phyloP scores from a whole-genome alignment of 1,140 invertebrate genomes.

The Melanaphis sacchari region DNA sequence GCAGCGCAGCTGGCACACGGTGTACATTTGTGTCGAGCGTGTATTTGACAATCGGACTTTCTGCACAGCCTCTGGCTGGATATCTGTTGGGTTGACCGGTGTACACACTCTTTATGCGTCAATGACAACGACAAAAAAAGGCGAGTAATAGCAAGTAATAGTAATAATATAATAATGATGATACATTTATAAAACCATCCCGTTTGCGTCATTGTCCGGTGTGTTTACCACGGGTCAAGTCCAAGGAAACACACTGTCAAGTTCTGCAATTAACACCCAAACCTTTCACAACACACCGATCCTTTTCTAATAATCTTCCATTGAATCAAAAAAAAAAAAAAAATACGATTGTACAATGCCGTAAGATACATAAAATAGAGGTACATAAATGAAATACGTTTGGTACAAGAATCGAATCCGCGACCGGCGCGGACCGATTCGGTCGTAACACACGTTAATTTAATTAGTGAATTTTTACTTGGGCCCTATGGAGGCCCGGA shows the following conservation, averaged over 20 bases:
- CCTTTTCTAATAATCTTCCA: slow-evolving; percentile 17
- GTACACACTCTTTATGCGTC: not conserved
- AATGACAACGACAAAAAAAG: not conserved
- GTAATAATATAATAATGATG: too few species aligned
- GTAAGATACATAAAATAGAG: not conserved
- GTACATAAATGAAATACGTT: not conserved
- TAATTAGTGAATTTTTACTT: not conserved
- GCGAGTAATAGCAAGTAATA: not conserved
- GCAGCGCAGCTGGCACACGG: not conserved
- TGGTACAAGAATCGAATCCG: not conserved
- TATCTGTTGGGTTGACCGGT: not conserved
- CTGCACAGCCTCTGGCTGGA: not conserved
- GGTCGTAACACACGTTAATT: not conserved
- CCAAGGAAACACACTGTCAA: not conserved
- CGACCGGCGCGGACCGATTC: not conserved
- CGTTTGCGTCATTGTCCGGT: not conserved
- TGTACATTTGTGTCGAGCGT: not conserved
- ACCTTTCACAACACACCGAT: not conserved
- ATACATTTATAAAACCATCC: not conserved
- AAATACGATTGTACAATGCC: not conserved
- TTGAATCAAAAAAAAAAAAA: not conserved
- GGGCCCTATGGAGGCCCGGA: not conserved
- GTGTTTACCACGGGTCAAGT: not conserved
- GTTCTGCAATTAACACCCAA: slow-evolving; percentile 3
- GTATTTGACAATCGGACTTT: not conserved